Percentiles rank a stretch among this genome's conserved stretches.
phyloP scores from a whole-genome alignment of 2,797 vertebrate species.

The Phoeniculus purpureus region DNA sequence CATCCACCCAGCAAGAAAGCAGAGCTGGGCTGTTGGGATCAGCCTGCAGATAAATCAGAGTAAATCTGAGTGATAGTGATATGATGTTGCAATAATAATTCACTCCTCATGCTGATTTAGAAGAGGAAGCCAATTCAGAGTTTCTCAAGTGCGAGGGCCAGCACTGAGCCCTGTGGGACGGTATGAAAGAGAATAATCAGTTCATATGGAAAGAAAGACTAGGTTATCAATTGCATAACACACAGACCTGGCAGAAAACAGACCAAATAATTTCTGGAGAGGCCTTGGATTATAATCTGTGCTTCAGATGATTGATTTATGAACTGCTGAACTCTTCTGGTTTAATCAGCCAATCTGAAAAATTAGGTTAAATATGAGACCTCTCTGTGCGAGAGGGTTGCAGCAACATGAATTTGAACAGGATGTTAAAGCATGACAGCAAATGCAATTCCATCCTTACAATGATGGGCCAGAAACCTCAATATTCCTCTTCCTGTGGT shows the following conservation, averaged over 20 bases:
- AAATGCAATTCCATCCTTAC: not conserved
- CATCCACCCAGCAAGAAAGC: slow-evolving; percentile 15
- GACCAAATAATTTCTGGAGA: slow-evolving; percentile 1
- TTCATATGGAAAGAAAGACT: slow-evolving; percentile 19
- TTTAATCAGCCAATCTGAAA: slow-evolving; percentile 34
- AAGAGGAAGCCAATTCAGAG: slow-evolving; percentile 52
- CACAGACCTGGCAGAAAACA: slow-evolving; percentile 8
- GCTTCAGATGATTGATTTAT: not conserved
- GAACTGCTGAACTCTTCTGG: not conserved
- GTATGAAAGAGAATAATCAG: slow-evolving; percentile 10
- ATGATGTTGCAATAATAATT: slow-evolving; percentile 64
- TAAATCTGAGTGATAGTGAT: slow-evolving; percentile 53
- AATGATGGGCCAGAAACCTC: not conserved
- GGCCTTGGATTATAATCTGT: slow-evolving; percentile 58
- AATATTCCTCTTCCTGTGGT: not conserved
- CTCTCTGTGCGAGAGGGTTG: not conserved
- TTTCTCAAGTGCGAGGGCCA: slow-evolving; percentile 36
- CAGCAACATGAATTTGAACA: slow-evolving; percentile 24
- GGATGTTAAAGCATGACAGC: not conserved
- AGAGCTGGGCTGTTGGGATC: slow-evolving; percentile 37
- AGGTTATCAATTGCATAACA: slow-evolving; percentile 25
- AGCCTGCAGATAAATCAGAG: slow-evolving; percentile 60
- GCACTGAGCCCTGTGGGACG: slow-evolving; percentile 2
- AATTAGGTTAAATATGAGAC: not conserved
- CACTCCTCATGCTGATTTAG: slow-evolving; percentile 58